phyloP scores from a whole-genome alignment of 92 coral and sea anemone species.

The Chrysogorgia sp. region DNA sequence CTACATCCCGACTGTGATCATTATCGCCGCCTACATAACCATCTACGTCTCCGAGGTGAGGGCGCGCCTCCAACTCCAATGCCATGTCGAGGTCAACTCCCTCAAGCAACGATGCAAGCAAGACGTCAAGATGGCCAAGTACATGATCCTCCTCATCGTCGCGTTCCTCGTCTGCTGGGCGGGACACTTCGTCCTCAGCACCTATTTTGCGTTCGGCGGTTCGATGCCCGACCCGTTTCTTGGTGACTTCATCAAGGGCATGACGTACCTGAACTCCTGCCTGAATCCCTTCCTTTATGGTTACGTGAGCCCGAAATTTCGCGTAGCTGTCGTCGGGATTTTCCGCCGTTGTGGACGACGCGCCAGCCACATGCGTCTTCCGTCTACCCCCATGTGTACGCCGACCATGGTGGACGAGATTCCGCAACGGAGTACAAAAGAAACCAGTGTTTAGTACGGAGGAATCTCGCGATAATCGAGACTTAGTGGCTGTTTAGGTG shows the following conservation, averaged over 20 bases:
- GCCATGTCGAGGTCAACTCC: constrained; percentile 56
- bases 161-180: constrained; percentile 89
- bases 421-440: background rate
- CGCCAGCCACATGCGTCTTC: background rate
- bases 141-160: constrained; percentile 87
- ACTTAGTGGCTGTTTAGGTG: too few relatives aligned
- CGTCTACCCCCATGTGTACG: constrained; percentile 1
- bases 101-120: constrained; percentile 52
- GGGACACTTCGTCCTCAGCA: constrained; percentile 81
- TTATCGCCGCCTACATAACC: constrained; percentile 78
- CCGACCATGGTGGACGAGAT: constrained; percentile 16
- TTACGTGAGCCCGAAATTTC: constrained; percentile 85
- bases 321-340: constrained; percentile 74
- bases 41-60: constrained; percentile 74
- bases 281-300: constrained; percentile 86
- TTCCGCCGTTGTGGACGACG: constrained; percentile 68
- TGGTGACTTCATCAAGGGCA: constrained; percentile 73
- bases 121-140: constrained; percentile 88
- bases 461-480: too few relatives aligned
- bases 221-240: constrained; percentile 46
- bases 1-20: constrained; percentile 77
- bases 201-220: constrained; percentile 60
- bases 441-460: too few relatives aligned
- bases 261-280: constrained; percentile 92
- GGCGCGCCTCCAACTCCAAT: constrained; percentile 64